Evolutionary conservation across 2,113 vertebrate species (phyloP), one percentile per base, ranked within the genome.

Genomic region (Clarias batrachus): DNA sequence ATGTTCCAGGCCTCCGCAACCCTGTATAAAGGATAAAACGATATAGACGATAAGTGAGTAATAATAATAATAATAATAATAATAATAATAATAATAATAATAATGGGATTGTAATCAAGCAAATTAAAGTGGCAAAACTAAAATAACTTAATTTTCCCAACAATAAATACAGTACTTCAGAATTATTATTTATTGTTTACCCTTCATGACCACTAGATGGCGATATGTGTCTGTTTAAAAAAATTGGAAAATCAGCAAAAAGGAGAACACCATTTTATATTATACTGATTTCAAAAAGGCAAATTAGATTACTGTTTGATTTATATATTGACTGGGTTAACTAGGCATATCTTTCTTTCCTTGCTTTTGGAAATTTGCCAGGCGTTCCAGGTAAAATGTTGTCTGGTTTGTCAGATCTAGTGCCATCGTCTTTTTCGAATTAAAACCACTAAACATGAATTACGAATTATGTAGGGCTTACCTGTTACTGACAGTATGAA

Each of bases 171-270:
- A 37, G 33, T 37, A 3, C 60, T 66, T 66, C 62, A 2, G n/a
- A 66, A 1, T 12, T 13, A 17, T 14, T 33, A 8, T 33, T 57
- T 33, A 11, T 33, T 19, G 3, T 16, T 80, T 16, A 57, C n/a
- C n/a, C n/a, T 30, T 79, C 3, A 79, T 6, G 56, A 9, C 77
- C 77, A 80, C n/a, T 60, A 80, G 77, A 60, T 80, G 77, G 30
- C 27, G 9, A 19, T 60, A 21, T 33, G 60, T 60, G 56, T 33
- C 77, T 60, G n/a, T 9, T 17, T 79, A 27, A 77, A 79, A 71
- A 23, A 16, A 13, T 16, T 10, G 74, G n/a, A 30, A 59, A 33
- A 57, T 59, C 54, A 80, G 17, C 8, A 17, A 78, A 37, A 73
- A 73, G 7, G 11, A 76, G 41, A 9, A 3, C 8, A 41, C 19